Conservation (phyloP, 2,888 invertebrate genomes). For the Pecten maximus region DNA sequence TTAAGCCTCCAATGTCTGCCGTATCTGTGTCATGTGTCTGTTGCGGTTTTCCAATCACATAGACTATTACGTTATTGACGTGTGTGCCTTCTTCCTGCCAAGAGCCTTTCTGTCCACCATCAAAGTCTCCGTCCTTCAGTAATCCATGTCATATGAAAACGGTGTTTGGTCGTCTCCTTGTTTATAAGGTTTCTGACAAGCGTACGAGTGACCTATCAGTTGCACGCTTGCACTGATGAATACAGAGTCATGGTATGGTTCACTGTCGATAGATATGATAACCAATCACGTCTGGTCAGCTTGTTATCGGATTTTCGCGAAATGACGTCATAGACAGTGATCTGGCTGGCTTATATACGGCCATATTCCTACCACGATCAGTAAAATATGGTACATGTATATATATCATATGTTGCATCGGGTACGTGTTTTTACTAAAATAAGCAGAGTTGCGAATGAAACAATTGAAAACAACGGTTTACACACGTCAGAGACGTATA, state of each 20-base stretch:
- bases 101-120: background rate
- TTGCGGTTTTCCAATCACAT: background rate
- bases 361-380: too few species aligned
- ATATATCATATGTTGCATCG: too few species aligned
- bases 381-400: too few species aligned
- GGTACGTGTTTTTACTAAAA: too few species aligned
- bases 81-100: background rate
- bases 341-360: background rate
- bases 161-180: background rate
- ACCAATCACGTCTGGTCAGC: background rate
- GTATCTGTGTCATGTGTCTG: background rate
- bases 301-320: background rate
- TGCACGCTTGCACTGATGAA: background rate
- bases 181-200: background rate
- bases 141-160: background rate
- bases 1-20: too few species aligned
- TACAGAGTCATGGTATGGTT: background rate
- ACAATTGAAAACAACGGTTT: too few species aligned
- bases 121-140: background rate
- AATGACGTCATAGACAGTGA: background rate
- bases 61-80: background rate
- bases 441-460: too few species aligned
- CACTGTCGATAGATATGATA: background rate
- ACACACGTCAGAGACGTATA: too few species aligned
- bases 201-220: constrained; percentile 12